Conservation (phyloP, 2,113 vertebrate species). For the Cyprinodon brontotheroides region DNA sequence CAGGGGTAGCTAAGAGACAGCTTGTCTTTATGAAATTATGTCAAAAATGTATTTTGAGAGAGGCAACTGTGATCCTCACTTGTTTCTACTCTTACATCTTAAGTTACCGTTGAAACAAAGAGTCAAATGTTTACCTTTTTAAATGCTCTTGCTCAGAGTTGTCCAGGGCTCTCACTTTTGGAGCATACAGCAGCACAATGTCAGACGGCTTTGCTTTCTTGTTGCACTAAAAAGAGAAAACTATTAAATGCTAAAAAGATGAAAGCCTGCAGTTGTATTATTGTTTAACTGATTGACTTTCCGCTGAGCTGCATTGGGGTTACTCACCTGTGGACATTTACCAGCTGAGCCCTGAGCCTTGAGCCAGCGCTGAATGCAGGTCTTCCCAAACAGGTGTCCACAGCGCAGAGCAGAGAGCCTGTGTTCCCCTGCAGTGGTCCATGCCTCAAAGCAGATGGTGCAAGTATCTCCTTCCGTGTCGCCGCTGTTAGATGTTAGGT, state of each 20-base stretch:
- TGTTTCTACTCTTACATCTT: too few species aligned
- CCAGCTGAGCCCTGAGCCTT: conserved; percentile 84
- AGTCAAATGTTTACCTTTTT: conserved; percentile 81
- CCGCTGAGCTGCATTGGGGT: fast-evolving
- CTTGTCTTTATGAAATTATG: too few species aligned
- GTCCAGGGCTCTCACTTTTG: conserved; percentile 87
- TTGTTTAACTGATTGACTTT: neutral
- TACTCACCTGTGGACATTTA: conserved; percentile 95
- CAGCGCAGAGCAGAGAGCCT: conserved; percentile 89
- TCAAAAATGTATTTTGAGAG: too few species aligned
- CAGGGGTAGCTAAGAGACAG: too few species aligned
- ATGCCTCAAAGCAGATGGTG: conserved; percentile 92
- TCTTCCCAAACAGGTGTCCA: conserved; percentile 93
- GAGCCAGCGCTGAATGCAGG: conserved; percentile 92
- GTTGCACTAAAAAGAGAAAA: conserved; percentile 85
- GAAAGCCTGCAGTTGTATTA: neutral
- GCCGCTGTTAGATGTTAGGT: neutral
- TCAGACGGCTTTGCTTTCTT: conserved; percentile 92
- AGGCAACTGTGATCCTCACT: too few species aligned
- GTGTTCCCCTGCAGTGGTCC: conserved; percentile 92
- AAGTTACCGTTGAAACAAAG: neutral
- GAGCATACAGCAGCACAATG: conserved; percentile 91
- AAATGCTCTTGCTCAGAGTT: conserved; percentile 89
- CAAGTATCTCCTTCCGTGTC: conserved; percentile 88
- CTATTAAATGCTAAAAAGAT: neutral